Evolutionary conservation across 2,113 vertebrate genomes (phyloP).

Genomic region (Gavia stellata): DNA sequence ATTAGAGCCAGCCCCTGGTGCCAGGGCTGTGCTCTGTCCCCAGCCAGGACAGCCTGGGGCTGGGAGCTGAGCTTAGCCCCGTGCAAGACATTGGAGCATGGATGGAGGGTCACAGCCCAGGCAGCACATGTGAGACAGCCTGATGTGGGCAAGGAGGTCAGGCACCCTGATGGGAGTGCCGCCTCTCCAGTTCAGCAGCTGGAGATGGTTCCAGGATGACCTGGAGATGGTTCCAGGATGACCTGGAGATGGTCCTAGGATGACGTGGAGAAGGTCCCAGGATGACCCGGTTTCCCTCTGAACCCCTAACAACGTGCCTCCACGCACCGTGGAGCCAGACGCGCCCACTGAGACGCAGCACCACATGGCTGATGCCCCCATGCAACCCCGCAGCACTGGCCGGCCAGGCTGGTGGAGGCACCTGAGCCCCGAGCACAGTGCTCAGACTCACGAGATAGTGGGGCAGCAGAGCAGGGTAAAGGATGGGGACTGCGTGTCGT

Average conservation of each 20-base stretch:
- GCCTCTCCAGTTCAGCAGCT: background rate
- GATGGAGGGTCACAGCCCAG: background rate
- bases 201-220: background rate
- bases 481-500: background rate
- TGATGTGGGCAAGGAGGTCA: accelerated
- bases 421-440: accelerated
- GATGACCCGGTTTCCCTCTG: background rate
- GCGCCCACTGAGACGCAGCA: accelerated
- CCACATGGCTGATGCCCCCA: accelerated
- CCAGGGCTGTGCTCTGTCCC: accelerated
- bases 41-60: background rate
- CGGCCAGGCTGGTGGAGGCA: accelerated
- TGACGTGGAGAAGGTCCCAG: background rate
- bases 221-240: background rate
- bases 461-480: background rate
- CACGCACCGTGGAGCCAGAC: accelerated
- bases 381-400: accelerated
- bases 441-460: accelerated
- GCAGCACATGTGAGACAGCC: accelerated
- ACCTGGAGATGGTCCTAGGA: background rate
- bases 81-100: accelerated
- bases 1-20: background rate
- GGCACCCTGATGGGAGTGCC: accelerated
- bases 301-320: background rate
- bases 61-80: background rate